Conservation (phyloP, 1,140 invertebrate genomes). For the Aplysia californica region DNA sequence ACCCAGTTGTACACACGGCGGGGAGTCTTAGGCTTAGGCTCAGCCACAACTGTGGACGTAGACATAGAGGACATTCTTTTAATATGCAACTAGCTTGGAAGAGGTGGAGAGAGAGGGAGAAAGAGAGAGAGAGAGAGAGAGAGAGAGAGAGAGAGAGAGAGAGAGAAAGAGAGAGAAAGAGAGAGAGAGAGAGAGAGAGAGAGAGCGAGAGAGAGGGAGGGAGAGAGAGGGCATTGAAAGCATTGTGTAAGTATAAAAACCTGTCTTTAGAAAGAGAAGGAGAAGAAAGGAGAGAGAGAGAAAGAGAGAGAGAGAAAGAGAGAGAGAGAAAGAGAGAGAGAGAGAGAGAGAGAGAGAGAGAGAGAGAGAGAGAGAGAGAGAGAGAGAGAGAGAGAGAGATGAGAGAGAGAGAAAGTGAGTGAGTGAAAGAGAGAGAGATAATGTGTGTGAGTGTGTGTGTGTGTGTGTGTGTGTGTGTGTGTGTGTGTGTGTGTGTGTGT, state of each 20-base stretch:
- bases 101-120: neutral
- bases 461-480: neutral
- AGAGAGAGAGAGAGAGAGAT: slow-evolving; percentile 3
- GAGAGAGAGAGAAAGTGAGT: no score
- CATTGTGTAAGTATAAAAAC: neutral
- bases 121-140: neutral
- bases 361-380: slow-evolving; percentile 9
- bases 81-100: neutral
- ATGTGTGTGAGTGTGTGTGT: no score
- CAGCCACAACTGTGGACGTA: neutral
- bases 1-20: no score
- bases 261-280: neutral
- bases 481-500: slow-evolving; percentile 75
- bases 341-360: neutral
- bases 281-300: neutral
- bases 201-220: no score
- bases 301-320: slow-evolving; percentile 13
- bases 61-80: neutral
- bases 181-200: no score
- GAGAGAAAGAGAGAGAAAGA: neutral
- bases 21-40: neutral
- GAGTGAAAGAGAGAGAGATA: no score
- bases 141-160: neutral
- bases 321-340: slow-evolving; percentile 7
- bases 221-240: no score